phyloP scores from a whole-genome alignment of 2,797 vertebrate species.

The Sardinella longiceps region DNA sequence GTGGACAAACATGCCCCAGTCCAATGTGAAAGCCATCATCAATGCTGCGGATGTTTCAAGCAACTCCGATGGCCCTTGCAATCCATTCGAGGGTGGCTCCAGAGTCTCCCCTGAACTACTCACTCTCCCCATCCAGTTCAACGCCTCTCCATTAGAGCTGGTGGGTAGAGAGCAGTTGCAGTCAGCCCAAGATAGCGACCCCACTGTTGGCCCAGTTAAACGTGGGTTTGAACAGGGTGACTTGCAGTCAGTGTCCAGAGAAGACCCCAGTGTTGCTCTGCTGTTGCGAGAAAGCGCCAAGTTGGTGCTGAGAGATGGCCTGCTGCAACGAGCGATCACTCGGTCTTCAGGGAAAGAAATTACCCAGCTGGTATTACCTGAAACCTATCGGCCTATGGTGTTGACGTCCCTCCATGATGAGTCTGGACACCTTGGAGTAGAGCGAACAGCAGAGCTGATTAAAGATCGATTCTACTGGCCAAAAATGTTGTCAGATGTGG shows the following conservation, averaged over 20 bases:
- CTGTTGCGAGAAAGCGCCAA: constrained; percentile 17
- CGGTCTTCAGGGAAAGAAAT: neutral
- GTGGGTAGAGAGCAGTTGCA: neutral
- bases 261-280: neutral
- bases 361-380: constrained; percentile 27
- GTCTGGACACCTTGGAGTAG: constrained; percentile 32
- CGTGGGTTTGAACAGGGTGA: constrained; percentile 3
- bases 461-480: constrained; percentile 39
- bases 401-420: constrained; percentile 38
- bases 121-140: too few species aligned
- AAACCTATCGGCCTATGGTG: constrained; percentile 9
- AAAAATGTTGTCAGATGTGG: constrained; percentile 23
- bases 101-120: too few species aligned
- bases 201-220: neutral
- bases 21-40: neutral
- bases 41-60: neutral
- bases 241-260: neutral
- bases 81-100: too few species aligned
- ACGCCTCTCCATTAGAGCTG: too few species aligned
- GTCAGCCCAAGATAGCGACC: constrained; percentile 11
- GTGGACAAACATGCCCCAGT: neutral
- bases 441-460: constrained; percentile 29
- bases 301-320: constrained; percentile 22
- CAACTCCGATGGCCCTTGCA: too few species aligned
- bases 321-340: neutral